Base-by-base conservation (phyloP, 2,888 invertebrate genomes). In the Branchellion lobata region DNA sequence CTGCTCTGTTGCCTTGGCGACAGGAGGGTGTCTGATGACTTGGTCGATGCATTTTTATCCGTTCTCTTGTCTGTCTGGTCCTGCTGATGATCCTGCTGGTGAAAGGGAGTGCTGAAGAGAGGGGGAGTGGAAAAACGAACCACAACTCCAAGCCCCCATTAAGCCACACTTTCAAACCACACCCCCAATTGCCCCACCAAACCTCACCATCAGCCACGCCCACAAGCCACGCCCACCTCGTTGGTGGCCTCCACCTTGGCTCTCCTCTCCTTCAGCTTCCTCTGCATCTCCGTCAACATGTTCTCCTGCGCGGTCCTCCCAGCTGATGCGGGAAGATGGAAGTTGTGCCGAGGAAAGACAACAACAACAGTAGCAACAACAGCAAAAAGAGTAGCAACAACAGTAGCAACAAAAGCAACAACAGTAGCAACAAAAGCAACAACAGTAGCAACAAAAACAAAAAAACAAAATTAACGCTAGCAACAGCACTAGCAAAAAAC, bases 211-310 rank as follows among this genome's bases (percentile, higher is more conserved):
- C 40, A 5, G 5, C 40, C 40, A 40, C 40, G 8, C 14, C 40
- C 40, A 40, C 40, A 5, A 8, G 8, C 40, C 14, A 5, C 40
- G 14, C 40, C 40, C 40, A 40, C 40, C 40, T 40, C 40, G 14
- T 40, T 40, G 40, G 8, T 14, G 14, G 40, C 36, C 31, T 77
- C 77, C 3, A 57, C 77, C 24, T 40, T 77, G 36, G 77, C 77
- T 24, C 77, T 77, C 31, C 77, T 77, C 77, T 77, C 77, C 65
- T 33, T 77, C 57, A 77, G 31, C 36, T 77, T 77, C 40, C 34
- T 77, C 61, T 53, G 57, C 77, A 77, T 77, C 65, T 77, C 77
- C 14, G 61, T 29, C 77, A 77, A 34, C 53, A 77, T 65, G 29
- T 77, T 77, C 65, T 77, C 77, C 1, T 53, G 57, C 69, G 21